Evolutionary conservation across 2,797 vertebrate genomes (phyloP).

Genomic region (Sphenopsis melanotis): DNA sequence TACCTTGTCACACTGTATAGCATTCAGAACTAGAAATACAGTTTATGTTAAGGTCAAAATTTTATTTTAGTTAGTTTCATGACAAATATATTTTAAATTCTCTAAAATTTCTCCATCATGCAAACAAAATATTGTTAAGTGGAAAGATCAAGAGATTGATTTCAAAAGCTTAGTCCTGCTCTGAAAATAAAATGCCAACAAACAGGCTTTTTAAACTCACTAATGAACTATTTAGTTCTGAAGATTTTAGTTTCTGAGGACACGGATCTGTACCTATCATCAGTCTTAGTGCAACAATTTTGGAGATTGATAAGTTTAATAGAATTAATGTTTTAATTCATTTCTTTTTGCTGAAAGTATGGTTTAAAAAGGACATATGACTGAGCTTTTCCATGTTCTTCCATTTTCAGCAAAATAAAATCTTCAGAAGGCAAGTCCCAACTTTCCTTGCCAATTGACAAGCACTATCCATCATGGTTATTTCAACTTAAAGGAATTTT

Average conservation of each 20-base stretch:
- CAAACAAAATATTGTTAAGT: background rate
- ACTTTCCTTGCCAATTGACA: background rate
- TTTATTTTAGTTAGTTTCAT: background rate
- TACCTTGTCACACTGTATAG: background rate
- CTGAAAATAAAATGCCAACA: background rate
- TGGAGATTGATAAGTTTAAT: background rate
- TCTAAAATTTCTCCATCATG: background rate
- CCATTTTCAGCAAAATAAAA: background rate
- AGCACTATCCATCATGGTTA: background rate
- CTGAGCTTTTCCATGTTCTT: background rate
- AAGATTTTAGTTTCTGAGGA: background rate
- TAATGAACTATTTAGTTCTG: background rate
- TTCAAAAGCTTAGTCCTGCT: background rate
- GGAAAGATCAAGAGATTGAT: background rate
- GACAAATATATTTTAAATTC: background rate
- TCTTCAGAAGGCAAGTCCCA: background rate
- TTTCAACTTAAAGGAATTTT: slow-evolving; percentile 9
- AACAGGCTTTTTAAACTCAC: background rate
- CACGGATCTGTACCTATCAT: background rate
- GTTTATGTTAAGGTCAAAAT: background rate
- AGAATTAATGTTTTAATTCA: background rate
- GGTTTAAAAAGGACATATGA: background rate
- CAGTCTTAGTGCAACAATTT: background rate
- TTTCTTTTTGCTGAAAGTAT: background rate
- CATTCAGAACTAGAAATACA: background rate